Conservation (phyloP, 2,888 invertebrate genomes). For the Pseudococcus viburni region DNA sequence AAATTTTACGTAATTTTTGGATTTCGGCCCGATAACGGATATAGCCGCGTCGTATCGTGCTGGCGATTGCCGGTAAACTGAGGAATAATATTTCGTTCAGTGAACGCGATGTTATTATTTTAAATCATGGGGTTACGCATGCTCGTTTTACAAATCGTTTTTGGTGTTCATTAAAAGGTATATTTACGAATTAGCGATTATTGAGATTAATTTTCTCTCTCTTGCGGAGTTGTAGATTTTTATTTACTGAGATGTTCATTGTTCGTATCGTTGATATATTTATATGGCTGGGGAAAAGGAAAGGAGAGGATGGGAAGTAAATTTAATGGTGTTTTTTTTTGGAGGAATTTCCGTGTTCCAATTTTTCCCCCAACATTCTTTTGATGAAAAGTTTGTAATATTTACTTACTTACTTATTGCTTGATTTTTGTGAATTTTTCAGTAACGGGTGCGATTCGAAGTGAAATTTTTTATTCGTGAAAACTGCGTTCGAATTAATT, state of each 20-base stretch:
- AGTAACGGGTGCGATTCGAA: no score
- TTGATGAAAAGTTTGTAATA: no score
- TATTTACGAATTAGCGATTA: constrained; percentile 57
- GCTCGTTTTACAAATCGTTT: constrained; percentile 43
- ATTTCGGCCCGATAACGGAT: not conserved
- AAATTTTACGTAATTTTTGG: constrained; percentile 39
- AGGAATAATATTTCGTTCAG: constrained; percentile 21
- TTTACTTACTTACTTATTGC: no score
- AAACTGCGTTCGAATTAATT: no score
- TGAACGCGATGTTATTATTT: constrained; percentile 44
- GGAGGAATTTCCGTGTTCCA: no score
- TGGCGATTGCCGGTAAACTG: constrained; percentile 61
- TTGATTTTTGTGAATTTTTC: no score
- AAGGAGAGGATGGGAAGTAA: no score
- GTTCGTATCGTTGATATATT: no score
- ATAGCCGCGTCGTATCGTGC: constrained; percentile 16
- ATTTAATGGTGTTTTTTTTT: no score
- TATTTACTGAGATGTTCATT: not conserved
- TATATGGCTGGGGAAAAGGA: no score
- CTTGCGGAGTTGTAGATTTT: not conserved
- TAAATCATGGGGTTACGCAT: constrained; percentile 40
- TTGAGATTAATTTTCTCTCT: constrained; percentile 47
- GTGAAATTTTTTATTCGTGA: no score
- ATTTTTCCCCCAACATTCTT: no score
- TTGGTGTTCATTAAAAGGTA: constrained; percentile 44